These are phyloP conservation scores for Paelopatides confundens DNA, from an alignment of 53 echinoderm and acorn worm species.

Conservation along the genomic window DNA sequence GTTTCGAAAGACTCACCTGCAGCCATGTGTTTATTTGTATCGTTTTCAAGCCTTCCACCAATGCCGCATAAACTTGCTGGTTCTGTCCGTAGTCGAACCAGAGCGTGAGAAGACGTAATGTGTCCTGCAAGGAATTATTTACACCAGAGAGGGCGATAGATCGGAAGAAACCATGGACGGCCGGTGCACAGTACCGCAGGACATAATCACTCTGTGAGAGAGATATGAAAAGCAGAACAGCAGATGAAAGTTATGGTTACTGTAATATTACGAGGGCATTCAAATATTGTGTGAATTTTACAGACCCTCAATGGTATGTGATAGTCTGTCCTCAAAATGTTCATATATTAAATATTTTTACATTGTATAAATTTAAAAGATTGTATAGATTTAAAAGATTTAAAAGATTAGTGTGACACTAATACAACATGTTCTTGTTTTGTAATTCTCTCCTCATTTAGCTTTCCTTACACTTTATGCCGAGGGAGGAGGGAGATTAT, in stretches of 20 bases:
- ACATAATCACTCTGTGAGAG: slow-evolving; percentile 66
- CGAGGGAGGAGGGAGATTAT: slow-evolving; percentile 78
- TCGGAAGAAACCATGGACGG: slow-evolving; percentile 95
- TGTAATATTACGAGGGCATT: too few relatives aligned
- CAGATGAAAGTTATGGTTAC: too few relatives aligned
- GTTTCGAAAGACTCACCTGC: slow-evolving; percentile 73
- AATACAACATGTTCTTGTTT: not conserved
- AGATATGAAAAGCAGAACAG: not conserved
- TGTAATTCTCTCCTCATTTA: slow-evolving; percentile 5
- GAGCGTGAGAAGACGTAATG: slow-evolving; percentile 90
- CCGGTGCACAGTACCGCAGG: slow-evolving; percentile 87
- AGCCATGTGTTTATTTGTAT: slow-evolving; percentile 99
- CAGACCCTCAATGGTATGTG: too few relatives aligned
- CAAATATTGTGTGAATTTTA: too few relatives aligned
- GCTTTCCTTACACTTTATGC: slow-evolving; percentile 74
- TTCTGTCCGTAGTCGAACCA: slow-evolving; percentile 99
- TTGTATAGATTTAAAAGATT: not conserved
- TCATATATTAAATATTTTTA: not conserved
- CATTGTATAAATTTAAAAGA: not conserved
- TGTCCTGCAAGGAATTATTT: slow-evolving; percentile 94
- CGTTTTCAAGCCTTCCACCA: slow-evolving; percentile 93
- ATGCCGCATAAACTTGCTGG: slow-evolving; percentile 90
- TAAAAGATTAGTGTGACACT: not conserved
- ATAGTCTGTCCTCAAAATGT: not conserved
- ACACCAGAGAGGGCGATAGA: slow-evolving; percentile 88